Base-by-base conservation (phyloP, 2,888 invertebrate genomes). In the Pyrgus malvae region DNA sequence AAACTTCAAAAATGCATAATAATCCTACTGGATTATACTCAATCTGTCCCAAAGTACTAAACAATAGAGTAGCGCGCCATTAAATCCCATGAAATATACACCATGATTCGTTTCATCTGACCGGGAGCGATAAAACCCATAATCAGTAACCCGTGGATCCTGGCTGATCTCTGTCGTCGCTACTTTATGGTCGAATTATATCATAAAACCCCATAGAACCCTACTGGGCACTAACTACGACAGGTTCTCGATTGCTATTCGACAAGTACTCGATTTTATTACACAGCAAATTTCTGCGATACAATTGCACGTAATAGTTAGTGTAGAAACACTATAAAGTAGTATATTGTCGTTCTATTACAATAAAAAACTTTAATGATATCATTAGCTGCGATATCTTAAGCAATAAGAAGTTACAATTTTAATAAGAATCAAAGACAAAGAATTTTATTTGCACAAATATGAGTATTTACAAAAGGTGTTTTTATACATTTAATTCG, bases 121-220 rank as follows among this genome's bases (percentile, higher is more conserved):
- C 57, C 50, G 55, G 55, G 33, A 31, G 33, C 48, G 38, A 60
- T 60, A 61, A 61, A 61, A 59, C 42, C 55, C 27, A 41, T 59
- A 57, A 61, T 57, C 55, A 48, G 54, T 51, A 46, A 55, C 55
- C 45, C 51, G 29, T 57, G 41, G 57, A 45, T 49, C 45, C 53
- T 16, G 5, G 21, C 40, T 51, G 45, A 55, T 58, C 46, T 51
- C 55, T 56, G 59, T 57, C 60, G 23, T 48, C 55, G 56, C 51
- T 56, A 33, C 55, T 60, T 61, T 58, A 58, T 53, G 54, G 46
- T 42, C 51, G 50, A 49, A 58, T 60, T 60, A 61, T 59, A 55
- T 57, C 59, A 59, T 61, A 57, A 58, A 61, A 45, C 14, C 27
- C 41, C 19, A 21, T 44, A 25, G 21, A 25, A 31, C 21, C 38